A percentile compares a stretch with the other conserved stretches of the same genome.
Evolutionary conservation across 1,140 invertebrate species (phyloP).

Genomic region (Melanaphis sacchari): DNA sequence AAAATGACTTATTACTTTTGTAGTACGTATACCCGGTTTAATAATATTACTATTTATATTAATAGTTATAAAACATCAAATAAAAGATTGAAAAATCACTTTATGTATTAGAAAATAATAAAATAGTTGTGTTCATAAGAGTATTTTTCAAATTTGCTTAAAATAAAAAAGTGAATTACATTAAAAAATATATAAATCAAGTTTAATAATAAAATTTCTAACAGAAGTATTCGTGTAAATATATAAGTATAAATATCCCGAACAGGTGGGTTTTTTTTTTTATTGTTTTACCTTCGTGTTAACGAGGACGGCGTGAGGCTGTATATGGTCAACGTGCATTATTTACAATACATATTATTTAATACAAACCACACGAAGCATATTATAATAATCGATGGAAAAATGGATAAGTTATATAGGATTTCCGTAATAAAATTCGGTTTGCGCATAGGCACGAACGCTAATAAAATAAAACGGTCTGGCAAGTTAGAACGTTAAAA

Average conservation of each 20-base stretch:
- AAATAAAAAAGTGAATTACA: background rate
- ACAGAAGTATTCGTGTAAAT: too few species aligned
- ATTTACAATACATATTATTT: background rate
- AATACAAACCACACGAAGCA: background rate
- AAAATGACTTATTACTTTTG: background rate
- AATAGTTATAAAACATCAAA: background rate
- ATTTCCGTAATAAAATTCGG: constrained; percentile 41
- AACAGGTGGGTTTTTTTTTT: background rate
- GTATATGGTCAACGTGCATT: background rate
- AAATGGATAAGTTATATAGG: constrained; percentile 26
- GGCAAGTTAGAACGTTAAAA: constrained; percentile 56
- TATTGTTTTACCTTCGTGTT: background rate
- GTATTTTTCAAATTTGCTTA: background rate
- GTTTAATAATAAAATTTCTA: background rate
- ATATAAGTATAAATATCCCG: background rate
- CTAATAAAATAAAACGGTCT: constrained; percentile 57
- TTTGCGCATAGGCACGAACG: constrained; percentile 27
- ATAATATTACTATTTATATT: background rate
- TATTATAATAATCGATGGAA: constrained; percentile 12
- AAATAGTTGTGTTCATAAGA: background rate
- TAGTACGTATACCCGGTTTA: background rate
- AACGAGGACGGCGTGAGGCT: background rate
- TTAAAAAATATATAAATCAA: background rate
- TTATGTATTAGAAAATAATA: background rate
- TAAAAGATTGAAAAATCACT: background rate